Evolutionary conservation across 2,113 vertebrate species (phyloP).

Genomic region (Cyprinodon tularosa): DNA sequence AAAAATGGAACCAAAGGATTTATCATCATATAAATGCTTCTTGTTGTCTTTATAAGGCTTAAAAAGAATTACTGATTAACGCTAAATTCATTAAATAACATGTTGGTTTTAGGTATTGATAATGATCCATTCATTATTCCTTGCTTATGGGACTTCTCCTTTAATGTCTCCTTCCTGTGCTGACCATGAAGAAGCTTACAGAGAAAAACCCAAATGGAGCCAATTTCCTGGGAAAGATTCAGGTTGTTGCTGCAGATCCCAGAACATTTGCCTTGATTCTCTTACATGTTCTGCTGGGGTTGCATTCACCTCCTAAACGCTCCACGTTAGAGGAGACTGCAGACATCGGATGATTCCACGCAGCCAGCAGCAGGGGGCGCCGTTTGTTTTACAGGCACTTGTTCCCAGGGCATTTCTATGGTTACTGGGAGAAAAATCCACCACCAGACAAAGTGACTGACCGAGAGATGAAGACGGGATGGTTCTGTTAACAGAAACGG

Average conservation of each 20-base stretch:
- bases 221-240: not conserved
- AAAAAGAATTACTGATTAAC: too few species aligned
- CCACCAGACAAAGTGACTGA: too few species aligned
- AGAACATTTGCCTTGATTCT: not conserved
- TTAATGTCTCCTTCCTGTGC: not conserved
- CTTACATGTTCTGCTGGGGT: not conserved
- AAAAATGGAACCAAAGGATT: too few species aligned
- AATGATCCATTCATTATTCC: too few species aligned
- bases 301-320: not conserved
- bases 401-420: slow-evolving; percentile 11
- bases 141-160: too few species aligned
- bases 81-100: too few species aligned
- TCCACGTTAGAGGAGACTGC: not conserved
- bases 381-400: slow-evolving; percentile 46
- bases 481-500: not conserved
- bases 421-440: not conserved
- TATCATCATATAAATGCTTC: too few species aligned
- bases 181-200: not conserved
- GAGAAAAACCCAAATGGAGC: not conserved
- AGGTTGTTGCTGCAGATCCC: not conserved
- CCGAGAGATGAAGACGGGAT: not conserved
- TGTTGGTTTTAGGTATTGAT: too few species aligned
- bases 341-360: not conserved
- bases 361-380: slow-evolving; percentile 6
- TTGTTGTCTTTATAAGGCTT: too few species aligned